Evolutionary conservation across 1,140 invertebrate genomes (phyloP).

Genomic region (Hydropsyche tenuis): DNA sequence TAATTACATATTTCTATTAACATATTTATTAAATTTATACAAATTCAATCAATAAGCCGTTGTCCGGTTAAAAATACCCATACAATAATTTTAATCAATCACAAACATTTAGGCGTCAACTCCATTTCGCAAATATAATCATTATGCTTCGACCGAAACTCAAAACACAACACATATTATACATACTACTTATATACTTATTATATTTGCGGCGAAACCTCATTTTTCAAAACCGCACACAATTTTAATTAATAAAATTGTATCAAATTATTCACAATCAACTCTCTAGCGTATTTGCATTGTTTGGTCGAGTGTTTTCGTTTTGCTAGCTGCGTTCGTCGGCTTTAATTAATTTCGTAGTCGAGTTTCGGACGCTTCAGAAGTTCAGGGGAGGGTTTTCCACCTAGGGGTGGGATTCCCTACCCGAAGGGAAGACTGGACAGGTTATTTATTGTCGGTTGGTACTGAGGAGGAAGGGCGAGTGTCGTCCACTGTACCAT

Average conservation of each 20-base stretch:
- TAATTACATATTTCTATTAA: too few relatives aligned
- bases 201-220: too few relatives aligned
- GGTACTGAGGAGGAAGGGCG: constrained; percentile 8
- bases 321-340: background rate
- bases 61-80: too few relatives aligned
- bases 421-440: constrained; percentile 24
- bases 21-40: too few relatives aligned
- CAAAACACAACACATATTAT: too few relatives aligned
- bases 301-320: background rate
- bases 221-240: background rate
- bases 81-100: too few relatives aligned
- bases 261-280: background rate
- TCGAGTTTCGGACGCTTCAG: background rate
- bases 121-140: too few relatives aligned
- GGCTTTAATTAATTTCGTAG: constrained; percentile 36
- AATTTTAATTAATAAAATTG: background rate
- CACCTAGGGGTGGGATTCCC: background rate
- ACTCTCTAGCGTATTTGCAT: background rate
- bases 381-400: background rate
- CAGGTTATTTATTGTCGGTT: constrained; percentile 49
- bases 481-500: constrained; percentile 48
- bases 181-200: too few relatives aligned
- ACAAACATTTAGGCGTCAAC: too few relatives aligned
- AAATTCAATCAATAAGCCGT: too few relatives aligned
- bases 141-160: too few relatives aligned